Evolutionary conservation across 2,797 vertebrate species (phyloP), one percentile per base, ranked within the genome.

Genomic region (Triplophysa bombifrons): DNA sequence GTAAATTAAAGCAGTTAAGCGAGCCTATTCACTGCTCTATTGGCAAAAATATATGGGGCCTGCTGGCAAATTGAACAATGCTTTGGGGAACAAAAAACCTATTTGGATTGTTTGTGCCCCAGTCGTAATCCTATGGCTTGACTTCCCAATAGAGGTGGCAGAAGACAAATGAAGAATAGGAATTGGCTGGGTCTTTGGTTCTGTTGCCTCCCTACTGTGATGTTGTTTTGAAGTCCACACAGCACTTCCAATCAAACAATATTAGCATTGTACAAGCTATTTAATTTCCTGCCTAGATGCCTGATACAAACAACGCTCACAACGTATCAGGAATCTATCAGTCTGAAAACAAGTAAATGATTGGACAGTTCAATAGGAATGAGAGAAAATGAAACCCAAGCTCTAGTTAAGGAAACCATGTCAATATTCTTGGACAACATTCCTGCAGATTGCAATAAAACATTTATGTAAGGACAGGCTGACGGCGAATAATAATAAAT

Each of bases 401-500:
- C 87, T 74, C 72, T 84, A 85, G 80, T 82, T 71, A 64, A 48
- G 17, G 60, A 89, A 84, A 81, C 85, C 80, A 72, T 82, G 86
- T 80, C 85, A 90, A 89, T 88, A 90, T 90, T 90, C 84, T 87
- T 88, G 75, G 16, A 65, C 83, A 78, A 85, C 84, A 85, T 88
- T 87, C 82, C 84, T 82, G 80, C 74, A 81, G 76, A 64, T 79
- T 60, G 60, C 84, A 85, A 91, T 91, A 87, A 89, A 91, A 84
- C 83, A 82, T 89, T 22, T 90, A 87, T 84, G 84, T 53, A 82
- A 85, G 83, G 86, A 91, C 83, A 84, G 84, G 50, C 78, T 44
- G 83, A 82, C 72, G 77, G 82, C 80, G 85, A n/a, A n/a, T n/a
- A n/a, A n/a, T n/a, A n/a, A n/a, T n/a, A n/a, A n/a, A n/a, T 83